A percentile compares a stretch with the other conserved stretches of the same genome.
Conservation (phyloP, 2,113 vertebrate species). For the Euleptes europaea region DNA sequence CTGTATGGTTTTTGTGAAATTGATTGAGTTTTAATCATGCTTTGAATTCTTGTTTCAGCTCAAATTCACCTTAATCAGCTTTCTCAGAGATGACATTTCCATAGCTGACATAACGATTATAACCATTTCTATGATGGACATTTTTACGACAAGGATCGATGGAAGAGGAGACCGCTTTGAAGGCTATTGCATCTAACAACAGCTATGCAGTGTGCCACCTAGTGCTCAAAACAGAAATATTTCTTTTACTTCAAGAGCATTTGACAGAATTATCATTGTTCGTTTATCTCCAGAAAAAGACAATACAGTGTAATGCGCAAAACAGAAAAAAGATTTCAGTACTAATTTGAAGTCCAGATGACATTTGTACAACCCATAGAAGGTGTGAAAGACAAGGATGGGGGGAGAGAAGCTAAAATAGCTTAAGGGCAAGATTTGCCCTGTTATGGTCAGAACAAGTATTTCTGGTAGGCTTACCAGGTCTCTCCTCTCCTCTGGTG, state of each 20-base stretch:
- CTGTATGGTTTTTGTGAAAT: neutral
- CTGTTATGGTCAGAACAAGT: neutral
- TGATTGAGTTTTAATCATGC: neutral
- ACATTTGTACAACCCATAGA: neutral
- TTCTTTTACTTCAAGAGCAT: neutral
- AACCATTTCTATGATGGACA: neutral
- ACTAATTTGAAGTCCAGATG: neutral
- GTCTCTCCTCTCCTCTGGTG: too few relatives aligned
- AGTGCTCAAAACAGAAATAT: neutral
- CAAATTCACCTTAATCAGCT: slow-evolving; percentile 3
- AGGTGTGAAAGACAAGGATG: neutral
- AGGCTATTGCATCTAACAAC: neutral
- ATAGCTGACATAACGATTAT: neutral
- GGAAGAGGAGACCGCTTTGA: neutral
- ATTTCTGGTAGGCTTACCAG: too few relatives aligned
- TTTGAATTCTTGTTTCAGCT: slow-evolving; percentile 11
- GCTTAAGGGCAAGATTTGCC: neutral
- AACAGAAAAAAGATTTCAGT: neutral
- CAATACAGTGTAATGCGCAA: neutral
- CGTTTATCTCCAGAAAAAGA: neutral
- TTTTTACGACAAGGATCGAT: neutral
- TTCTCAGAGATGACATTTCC: neutral
- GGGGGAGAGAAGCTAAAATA: neutral
- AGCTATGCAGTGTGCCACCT: neutral
- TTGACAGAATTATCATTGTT: neutral